Base-by-base conservation (phyloP, 2,888 invertebrate genomes). In the Acronicta leporina region DNA sequence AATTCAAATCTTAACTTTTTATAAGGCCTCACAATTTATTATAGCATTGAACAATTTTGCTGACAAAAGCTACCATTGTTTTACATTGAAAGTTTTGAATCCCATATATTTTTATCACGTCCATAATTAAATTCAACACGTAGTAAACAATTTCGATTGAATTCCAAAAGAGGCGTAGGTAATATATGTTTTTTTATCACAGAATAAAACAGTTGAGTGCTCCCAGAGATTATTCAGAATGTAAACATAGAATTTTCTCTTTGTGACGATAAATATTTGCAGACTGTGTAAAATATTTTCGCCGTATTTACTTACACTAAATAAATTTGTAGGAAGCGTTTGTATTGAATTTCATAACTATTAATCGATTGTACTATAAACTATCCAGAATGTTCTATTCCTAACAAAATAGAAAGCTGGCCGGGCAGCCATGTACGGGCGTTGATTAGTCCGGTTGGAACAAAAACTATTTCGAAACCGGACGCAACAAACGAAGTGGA, bases 401-500 rank as follows among this genome's bases (percentile, higher is more conserved):
- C 61, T 77, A 84, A 82, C 78, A 79, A 85, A 84, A 86, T 83
- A 78, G 79, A 84, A 87, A 84, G 82, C 75, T 82, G 83, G 83
- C 83, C 82, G 81, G 80, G 76, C 82, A 80, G 85, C 84, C 83
- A 87, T 88, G 87, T 88, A 85, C 87, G 80, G 84, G 87, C 90
- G 91, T 92, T 93, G 92, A 93, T 94, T 94, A 94, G 92, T 90
- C 84, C 86, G 85, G 85, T 82, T 83, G 89, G 87, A 91, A 92
- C 89, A 92, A 91, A 93, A 93, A 92, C 92, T 92, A 93, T 92
- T 91, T 89, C 89, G 89, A 85, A 91, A 92, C 88, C 83, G 86
- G 80, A 82, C 77, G 89, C 86, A 90, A 87, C 87, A 90, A 92
- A 89, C 91, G 92, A 92, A 90, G 92, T 87, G 92, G 92, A 94